Evolutionary conservation across 2,888 invertebrate genomes (phyloP), one percentile per base, ranked within the genome.

Genomic region (Drosophila gaucha): DNA sequence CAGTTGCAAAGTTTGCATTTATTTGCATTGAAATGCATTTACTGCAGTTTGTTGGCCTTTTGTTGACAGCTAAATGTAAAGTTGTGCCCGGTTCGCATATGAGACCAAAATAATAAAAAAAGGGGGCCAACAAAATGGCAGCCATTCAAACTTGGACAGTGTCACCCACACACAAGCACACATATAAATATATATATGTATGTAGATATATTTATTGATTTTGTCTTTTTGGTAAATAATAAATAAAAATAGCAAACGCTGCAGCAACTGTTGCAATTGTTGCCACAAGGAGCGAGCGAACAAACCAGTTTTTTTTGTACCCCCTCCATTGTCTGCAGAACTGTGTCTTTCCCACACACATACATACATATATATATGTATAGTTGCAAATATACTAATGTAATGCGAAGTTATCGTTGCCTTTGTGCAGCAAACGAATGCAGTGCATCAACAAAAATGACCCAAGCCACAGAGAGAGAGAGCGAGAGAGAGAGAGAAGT

Each of bases 321-420:
- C 18, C 30, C 28, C 44, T 31, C 62, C 57, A 62, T 73, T 78
- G 67, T 57, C 75, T 62, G 79, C 62, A 77, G 77, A 77, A 77
- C 65, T 76, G 57, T 76, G 65, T 65, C 82, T 80, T 80, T 82
- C 86, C 88, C 87, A 82, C 63, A 75, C 46, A 78, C 52, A 65
- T 46, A 66, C 43, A 67, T 31, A 43, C 33, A 50, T 8, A 36
- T n/a, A 36, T 30, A 10, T 14, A 12, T 35, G 22, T 3, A 36
- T 41, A 52, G 14, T 36, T 50, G 51, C 77, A 71, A 59, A 71
- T 85, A 60, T 66, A 80, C 87, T 87, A 87, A 87, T 80, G 80
- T 85, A 80, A 80, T 85, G 85, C 82, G 78, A 80, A 80, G 87
- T 87, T 80, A 80, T 80, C 82, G 80, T 78, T 56, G 82, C 85